phyloP scores from a whole-genome alignment of 1,140 invertebrate species.

The Pseudomyrmex pallidus region DNA sequence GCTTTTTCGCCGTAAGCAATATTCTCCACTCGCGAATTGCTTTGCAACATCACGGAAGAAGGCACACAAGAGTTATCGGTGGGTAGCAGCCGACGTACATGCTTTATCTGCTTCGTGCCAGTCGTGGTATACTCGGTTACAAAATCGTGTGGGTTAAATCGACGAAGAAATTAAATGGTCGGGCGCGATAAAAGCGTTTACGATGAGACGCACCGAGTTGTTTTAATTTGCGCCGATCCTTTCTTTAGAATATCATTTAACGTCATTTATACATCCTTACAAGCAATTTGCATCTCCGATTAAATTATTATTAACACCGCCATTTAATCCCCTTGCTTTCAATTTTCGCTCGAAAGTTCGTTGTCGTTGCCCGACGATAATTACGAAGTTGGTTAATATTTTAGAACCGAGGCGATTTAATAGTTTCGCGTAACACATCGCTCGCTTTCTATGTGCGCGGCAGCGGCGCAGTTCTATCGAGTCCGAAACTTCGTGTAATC shows the following conservation, averaged over 20 bases:
- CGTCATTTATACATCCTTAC: too few relatives aligned
- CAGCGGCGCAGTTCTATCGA: not conserved
- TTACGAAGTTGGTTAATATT: slow-evolving; percentile 29
- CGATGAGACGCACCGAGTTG: not conserved
- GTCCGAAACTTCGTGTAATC: slow-evolving; percentile 46
- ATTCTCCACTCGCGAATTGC: slow-evolving; percentile 47
- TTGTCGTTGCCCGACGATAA: not conserved
- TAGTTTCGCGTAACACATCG: slow-evolving; percentile 33
- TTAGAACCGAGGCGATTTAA: slow-evolving; percentile 8
- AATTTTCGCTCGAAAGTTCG: slow-evolving; percentile 10
- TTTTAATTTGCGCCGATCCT: not conserved
- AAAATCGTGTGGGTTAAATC: slow-evolving; percentile 63
- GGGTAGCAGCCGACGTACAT: slow-evolving; percentile 31
- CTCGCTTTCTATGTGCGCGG: not conserved
- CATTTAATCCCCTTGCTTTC: slow-evolving; percentile 2
- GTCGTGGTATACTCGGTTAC: slow-evolving; percentile 37
- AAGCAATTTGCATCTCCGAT: not conserved
- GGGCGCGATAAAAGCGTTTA: slow-evolving; percentile 43
- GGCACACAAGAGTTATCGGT: slow-evolving; percentile 53
- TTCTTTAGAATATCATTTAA: too few relatives aligned
- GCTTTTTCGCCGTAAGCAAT: slow-evolving; percentile 11
- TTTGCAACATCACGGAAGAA: slow-evolving; percentile 29
- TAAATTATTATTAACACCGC: not conserved
- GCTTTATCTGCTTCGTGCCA: slow-evolving; percentile 60
- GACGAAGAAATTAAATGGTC: slow-evolving; percentile 66